Conservation (phyloP, 2,797 vertebrate genomes). For the Alauda arvensis region DNA sequence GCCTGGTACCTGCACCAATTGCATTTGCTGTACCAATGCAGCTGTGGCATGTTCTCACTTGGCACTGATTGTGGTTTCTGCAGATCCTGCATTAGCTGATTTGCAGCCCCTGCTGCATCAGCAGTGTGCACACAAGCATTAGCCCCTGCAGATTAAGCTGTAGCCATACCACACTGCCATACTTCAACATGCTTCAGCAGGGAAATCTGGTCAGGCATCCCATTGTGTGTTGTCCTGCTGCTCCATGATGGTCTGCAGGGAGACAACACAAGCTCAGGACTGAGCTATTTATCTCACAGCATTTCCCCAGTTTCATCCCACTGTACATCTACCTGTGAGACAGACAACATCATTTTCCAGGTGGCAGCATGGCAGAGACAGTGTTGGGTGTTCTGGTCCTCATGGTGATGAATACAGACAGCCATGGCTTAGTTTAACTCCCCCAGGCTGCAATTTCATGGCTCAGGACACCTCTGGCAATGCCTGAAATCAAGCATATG, state of each 20-base stretch:
- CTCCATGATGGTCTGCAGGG: background rate
- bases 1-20: background rate
- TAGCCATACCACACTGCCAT: background rate
- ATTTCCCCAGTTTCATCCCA: background rate
- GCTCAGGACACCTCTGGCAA: background rate
- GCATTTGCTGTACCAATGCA: background rate
- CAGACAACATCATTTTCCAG: background rate
- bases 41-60: background rate
- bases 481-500: background rate
- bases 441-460: background rate
- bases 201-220: background rate
- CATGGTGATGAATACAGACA: background rate
- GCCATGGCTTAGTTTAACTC: background rate
- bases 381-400: background rate
- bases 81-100: background rate
- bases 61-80: background rate
- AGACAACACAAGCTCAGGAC: background rate
- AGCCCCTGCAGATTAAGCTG: background rate
- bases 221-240: background rate
- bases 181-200: background rate
- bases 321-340: background rate
- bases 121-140: background rate
- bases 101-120: background rate
- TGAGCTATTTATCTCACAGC: background rate
- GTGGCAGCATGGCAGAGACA: background rate